Conservation (phyloP, 2,888 invertebrate genomes). For the Hemicrepidius hirtus region DNA sequence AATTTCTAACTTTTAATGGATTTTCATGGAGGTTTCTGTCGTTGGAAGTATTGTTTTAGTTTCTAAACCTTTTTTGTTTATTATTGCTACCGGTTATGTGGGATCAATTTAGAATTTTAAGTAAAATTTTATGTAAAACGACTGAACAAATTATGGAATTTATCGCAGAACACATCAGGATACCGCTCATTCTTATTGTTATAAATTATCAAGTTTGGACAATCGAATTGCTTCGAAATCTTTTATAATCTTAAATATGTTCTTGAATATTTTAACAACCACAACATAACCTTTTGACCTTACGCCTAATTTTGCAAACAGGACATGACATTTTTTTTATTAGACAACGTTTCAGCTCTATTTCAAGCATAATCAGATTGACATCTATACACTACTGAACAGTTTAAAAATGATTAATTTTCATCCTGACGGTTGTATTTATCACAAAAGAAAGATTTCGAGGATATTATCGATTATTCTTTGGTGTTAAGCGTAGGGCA, state of each 20-base stretch:
- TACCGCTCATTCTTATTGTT: not conserved
- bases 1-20: conserved; percentile 34
- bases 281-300: conserved; percentile 15
- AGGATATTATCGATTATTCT: conserved; percentile 28
- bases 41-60: conserved; percentile 11
- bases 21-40: conserved; percentile 14
- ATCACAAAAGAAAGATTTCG: conserved; percentile 31
- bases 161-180: conserved; percentile 20
- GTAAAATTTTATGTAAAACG: conserved; percentile 29
- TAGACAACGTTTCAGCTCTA: not conserved
- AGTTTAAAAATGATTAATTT: conserved; percentile 43
- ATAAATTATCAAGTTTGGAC: conserved; percentile 15
- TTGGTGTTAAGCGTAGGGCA: conserved; percentile 3
- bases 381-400: not conserved
- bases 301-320: not conserved
- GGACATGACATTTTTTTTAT: not conserved
- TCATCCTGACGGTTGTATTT: conserved; percentile 29
- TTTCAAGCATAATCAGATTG: not conserved
- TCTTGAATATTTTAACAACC: conserved; percentile 5
- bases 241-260: conserved; percentile 4
- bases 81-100: conserved; percentile 28
- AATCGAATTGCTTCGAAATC: conserved; percentile 4
- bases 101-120: conserved; percentile 27
- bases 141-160: conserved; percentile 15
- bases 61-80: conserved; percentile 18